phyloP scores from a whole-genome alignment of 2,888 invertebrate species.

The Achlya flavicornis region DNA sequence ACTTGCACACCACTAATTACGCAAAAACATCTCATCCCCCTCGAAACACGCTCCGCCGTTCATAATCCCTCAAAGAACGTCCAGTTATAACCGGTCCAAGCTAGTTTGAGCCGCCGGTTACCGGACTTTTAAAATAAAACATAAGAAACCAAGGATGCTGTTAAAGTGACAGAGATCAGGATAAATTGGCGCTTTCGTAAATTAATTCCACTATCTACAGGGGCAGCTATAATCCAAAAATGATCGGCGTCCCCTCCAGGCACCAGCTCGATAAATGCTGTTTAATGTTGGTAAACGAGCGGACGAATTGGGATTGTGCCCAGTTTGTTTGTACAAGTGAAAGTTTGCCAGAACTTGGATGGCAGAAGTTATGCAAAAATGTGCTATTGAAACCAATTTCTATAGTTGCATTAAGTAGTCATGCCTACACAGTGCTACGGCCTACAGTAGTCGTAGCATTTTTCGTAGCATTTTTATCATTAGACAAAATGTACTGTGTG shows the following conservation, averaged over 20 bases:
- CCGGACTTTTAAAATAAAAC: slow-evolving; percentile 29
- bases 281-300: slow-evolving; percentile 74
- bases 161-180: slow-evolving; percentile 47
- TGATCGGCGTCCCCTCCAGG: slow-evolving; percentile 71
- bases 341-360: slow-evolving; percentile 14
- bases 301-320: slow-evolving; percentile 33
- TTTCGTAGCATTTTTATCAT: background rate
- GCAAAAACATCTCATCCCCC: slow-evolving; percentile 74
- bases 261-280: slow-evolving; percentile 65
- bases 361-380: background rate
- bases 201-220: slow-evolving; percentile 78
- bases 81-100: slow-evolving; percentile 64
- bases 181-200: slow-evolving; percentile 66
- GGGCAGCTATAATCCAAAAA: slow-evolving; percentile 81
- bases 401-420: background rate
- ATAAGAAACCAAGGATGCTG: slow-evolving; percentile 22
- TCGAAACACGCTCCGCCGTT: slow-evolving; percentile 57
- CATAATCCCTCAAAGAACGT: slow-evolving; percentile 81
- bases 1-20: slow-evolving; percentile 71
- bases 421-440: background rate
- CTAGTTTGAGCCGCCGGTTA: slow-evolving; percentile 32
- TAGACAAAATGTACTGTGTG: background rate
- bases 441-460: background rate
- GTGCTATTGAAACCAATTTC: background rate
- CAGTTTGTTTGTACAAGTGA: slow-evolving; percentile 32